Conservation (phyloP, 2,888 invertebrate genomes). For the Smittia aterrima region DNA sequence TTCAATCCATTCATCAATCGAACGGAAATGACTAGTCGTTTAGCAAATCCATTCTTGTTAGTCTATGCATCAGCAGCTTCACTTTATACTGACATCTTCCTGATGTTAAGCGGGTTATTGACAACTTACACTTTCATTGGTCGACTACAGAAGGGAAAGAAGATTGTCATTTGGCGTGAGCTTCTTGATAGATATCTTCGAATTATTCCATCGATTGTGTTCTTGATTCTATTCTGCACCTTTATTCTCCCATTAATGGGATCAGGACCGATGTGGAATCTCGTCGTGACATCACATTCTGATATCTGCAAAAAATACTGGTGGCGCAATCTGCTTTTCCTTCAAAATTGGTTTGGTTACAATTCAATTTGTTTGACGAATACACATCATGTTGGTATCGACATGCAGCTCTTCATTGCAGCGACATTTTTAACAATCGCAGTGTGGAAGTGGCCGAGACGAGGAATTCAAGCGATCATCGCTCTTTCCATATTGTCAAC, state of each 20-base stretch:
- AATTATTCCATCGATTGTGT: constrained; percentile 63
- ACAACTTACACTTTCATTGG: constrained; percentile 64
- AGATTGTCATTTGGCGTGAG: constrained; percentile 60
- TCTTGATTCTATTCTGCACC: constrained; percentile 66
- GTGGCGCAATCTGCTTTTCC: constrained; percentile 70
- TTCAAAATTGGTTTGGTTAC: constrained; percentile 71
- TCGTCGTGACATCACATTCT: constrained; percentile 66
- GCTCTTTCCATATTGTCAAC: constrained; percentile 59
- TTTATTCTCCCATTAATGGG: constrained; percentile 63
- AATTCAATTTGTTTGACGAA: constrained; percentile 58
- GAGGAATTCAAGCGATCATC: constrained; percentile 55
- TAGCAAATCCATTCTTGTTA: constrained; percentile 62
- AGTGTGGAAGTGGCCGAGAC: constrained; percentile 63
- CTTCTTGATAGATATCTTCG: constrained; percentile 56
- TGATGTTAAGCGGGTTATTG: constrained; percentile 66
- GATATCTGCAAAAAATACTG: constrained; percentile 66
- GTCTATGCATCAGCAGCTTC: constrained; percentile 67
- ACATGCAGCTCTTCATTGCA: constrained; percentile 65
- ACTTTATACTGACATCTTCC: constrained; percentile 69
- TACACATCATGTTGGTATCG: constrained; percentile 66
- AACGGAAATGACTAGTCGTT: constrained; percentile 62
- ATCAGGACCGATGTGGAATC: constrained; percentile 68
- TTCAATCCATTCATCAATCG: constrained; percentile 66
- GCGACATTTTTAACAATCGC: constrained; percentile 61
- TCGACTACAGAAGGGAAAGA: constrained; percentile 57